Evolutionary conservation across 2,888 invertebrate species (phyloP).

Genomic region (Cryptocephalus moraei): DNA sequence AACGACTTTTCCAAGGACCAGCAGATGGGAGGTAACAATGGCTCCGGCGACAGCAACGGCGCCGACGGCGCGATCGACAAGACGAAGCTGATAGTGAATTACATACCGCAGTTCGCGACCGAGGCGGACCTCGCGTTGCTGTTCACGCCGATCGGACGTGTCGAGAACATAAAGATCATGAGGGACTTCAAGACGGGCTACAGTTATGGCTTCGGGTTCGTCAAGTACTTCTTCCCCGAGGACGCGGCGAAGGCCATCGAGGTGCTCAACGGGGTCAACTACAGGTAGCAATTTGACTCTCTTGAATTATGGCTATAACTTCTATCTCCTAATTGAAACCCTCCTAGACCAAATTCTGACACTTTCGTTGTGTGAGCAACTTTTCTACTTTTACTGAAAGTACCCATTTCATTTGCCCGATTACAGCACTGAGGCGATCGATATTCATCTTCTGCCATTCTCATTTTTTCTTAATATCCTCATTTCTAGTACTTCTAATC

Average conservation of each 20-base stretch:
- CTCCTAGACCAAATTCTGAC: too few relatives aligned
- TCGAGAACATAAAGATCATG: constrained; percentile 87
- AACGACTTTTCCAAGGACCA: constrained; percentile 5
- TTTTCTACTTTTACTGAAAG: too few relatives aligned
- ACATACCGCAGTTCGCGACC: constrained; percentile 87
- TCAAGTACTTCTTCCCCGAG: constrained; percentile 77
- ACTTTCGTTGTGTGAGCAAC: too few relatives aligned
- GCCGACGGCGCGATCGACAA: constrained; percentile 25
- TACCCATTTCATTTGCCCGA: too few relatives aligned
- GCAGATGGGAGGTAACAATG: constrained; percentile 18
- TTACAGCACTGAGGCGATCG: too few relatives aligned
- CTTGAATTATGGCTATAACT: neutral
- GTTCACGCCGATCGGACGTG: constrained; percentile 79
- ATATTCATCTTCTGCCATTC: too few relatives aligned
- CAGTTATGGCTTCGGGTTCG: constrained; percentile 94
- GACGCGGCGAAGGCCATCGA: constrained; percentile 81
- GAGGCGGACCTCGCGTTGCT: constrained; percentile 83
- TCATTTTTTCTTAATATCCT: too few relatives aligned
- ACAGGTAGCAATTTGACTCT: constrained; percentile 21
- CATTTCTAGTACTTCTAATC: too few relatives aligned
- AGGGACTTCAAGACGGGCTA: constrained; percentile 83
- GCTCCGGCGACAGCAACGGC: constrained; percentile 29
- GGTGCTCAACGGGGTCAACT: constrained; percentile 63
- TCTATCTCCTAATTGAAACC: too few relatives aligned
- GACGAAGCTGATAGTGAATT: constrained; percentile 91